Evolutionary conservation across 2,113 vertebrate genomes (phyloP).

Genomic region (Oxyura jamaicensis): DNA sequence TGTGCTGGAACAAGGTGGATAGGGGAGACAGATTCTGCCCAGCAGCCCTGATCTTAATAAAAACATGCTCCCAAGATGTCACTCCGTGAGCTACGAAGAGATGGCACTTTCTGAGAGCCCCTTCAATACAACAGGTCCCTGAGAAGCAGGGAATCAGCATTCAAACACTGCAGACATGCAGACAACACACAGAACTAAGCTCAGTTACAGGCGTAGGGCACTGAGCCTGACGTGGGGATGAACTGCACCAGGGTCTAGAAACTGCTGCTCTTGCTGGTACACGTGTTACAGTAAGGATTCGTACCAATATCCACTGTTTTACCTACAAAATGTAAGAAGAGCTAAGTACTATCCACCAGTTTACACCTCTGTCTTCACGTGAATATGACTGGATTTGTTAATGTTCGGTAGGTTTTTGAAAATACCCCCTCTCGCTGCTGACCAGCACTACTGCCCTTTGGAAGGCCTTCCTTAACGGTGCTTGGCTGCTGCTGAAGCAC

Average conservation of each 20-base stretch:
- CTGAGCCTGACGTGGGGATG: neutral
- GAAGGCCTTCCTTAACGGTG: neutral
- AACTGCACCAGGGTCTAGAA: neutral
- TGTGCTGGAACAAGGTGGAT: neutral
- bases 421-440: neutral
- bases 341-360: neutral
- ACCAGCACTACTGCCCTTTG: neutral
- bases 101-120: neutral
- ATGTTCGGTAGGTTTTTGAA: neutral
- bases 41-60: neutral
- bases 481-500: too few relatives aligned
- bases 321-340: neutral
- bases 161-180: neutral
- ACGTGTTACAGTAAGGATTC: accelerated
- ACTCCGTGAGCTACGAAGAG: accelerated
- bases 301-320: neutral
- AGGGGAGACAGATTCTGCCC: accelerated
- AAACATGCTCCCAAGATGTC: accelerated
- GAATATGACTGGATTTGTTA: neutral
- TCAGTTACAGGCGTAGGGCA: neutral
- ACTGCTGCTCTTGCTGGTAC: neutral
- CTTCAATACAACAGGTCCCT: neutral
- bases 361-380: neutral
- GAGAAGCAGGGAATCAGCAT: neutral
- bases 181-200: neutral